A percentile compares a stretch with the other conserved stretches of the same genome.
Conservation (phyloP, 2,113 vertebrate species). For the Atractosteus spatula region DNA sequence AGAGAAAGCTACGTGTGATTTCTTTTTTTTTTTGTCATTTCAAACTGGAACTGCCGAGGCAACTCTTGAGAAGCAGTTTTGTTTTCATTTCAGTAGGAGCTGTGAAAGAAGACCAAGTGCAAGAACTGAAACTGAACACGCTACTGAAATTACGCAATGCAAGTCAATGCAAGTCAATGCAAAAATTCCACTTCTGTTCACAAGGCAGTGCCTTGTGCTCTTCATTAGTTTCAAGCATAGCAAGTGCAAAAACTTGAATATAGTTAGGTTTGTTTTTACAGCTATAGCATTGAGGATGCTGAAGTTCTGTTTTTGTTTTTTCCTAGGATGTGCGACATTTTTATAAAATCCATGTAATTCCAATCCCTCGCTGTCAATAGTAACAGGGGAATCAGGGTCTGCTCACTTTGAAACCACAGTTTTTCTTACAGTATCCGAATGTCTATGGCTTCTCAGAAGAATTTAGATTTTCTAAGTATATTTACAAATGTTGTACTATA, state of each 20-base stretch:
- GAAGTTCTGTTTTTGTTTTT: conserved; percentile 17
- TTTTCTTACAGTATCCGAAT: conserved; percentile 32
- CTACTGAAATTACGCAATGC: conserved; percentile 85
- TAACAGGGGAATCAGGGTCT: conserved; percentile 45
- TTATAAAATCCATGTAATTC: conserved; percentile 21
- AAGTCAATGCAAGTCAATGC: conserved; percentile 91
- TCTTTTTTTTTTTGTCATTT: neutral
- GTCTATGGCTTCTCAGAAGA: conserved; percentile 40
- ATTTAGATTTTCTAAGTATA: conserved; percentile 18
- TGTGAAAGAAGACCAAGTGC: too few species aligned
- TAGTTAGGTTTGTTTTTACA: conserved; percentile 56
- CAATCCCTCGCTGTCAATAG: conserved; percentile 30
- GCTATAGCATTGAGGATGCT: conserved; percentile 40
- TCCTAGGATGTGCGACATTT: neutral
- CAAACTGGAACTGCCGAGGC: conserved; percentile 33
- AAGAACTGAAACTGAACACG: conserved; percentile 50
- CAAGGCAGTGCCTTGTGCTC: conserved; percentile 69
- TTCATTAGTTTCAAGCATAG: conserved; percentile 57
- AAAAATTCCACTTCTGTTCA: conserved; percentile 64
- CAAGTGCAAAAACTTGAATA: conserved; percentile 72
- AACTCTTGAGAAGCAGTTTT: conserved; percentile 35
- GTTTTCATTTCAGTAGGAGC: neutral
- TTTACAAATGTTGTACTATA: too few species aligned
- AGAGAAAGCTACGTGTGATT: conserved; percentile 88
- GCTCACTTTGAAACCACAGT: conserved; percentile 42